A percentile compares a stretch with the other conserved stretches of the same genome.
These are phyloP conservation scores for Quadroppia sp. DNA, from an alignment of 2,888 invertebrate genomes.

Conservation along the genomic window DNA sequence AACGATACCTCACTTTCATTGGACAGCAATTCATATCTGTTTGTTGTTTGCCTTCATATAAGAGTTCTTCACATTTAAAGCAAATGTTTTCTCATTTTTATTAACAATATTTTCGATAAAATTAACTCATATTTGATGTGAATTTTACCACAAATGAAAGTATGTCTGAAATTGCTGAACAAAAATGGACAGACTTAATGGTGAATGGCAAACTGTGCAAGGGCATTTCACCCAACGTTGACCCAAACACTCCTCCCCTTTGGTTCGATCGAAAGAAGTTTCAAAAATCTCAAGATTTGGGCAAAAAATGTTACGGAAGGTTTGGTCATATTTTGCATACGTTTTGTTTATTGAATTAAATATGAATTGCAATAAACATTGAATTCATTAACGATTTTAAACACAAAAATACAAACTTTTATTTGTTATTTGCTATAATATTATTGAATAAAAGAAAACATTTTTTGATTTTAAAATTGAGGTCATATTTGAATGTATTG, in stretches of 20 bases:
- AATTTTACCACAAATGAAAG: neutral
- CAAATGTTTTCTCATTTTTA: neutral
- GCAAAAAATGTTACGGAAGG: conserved; percentile 39
- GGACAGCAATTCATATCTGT: too few species aligned
- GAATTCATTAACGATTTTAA: too few species aligned
- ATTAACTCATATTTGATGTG: neutral
- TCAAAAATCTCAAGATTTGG: conserved; percentile 36
- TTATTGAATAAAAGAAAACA: too few species aligned
- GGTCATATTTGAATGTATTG: too few species aligned
- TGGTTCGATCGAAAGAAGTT: conserved; percentile 42
- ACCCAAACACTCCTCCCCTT: conserved; percentile 9
- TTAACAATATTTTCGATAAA: neutral
- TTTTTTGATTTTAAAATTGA: too few species aligned
- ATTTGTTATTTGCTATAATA: too few species aligned
- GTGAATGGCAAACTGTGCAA: neutral
- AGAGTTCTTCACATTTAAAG: neutral
- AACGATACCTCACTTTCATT: too few species aligned
- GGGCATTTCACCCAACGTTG: conserved; percentile 16
- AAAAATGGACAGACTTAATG: neutral
- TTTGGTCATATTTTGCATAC: too few species aligned
- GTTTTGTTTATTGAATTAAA: too few species aligned
- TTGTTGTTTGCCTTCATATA: conserved; percentile 1
- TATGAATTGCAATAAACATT: too few species aligned
- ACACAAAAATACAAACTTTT: too few species aligned
- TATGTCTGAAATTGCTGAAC: neutral